Base-by-base conservation (phyloP, 2,888 invertebrate genomes). In the Hololepta plana region DNA sequence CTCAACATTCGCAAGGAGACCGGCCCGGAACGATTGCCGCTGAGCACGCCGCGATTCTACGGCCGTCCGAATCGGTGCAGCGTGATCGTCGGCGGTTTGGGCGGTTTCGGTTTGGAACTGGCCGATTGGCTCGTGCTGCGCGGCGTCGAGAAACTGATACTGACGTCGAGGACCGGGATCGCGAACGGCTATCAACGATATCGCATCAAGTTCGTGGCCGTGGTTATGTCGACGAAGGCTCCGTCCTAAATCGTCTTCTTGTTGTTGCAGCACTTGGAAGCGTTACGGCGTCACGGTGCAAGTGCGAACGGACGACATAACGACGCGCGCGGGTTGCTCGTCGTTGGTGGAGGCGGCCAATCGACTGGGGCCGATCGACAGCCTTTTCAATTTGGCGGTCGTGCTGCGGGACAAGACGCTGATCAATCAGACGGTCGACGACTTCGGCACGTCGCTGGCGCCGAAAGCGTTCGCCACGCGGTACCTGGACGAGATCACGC, bases 71-170 rank as follows among this genome's bases (percentile, higher is more conserved):
- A 28, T 6, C 17, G 20, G 14, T 24, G 29, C 3, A 55, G 77
- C 54, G 43, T 80, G 0, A 62, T 80, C 3, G 60, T 72, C 2
- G 80, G 81, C 7, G 90, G 91, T 22, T 61, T 93, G 1, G 93
- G 93, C 21, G 91, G 91, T 0, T 85, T 93, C 45, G 93, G 91
- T 4, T 57, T 93, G 24, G 91, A 93, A 50, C 51, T 91, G 24
- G 72, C 75, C 1, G 77, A 85, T 42, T 88, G 85, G 84, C 57
- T 95, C 41, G 65, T 87, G 24, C 51, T 79, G 26, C 64, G 90
- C 34, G 90, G 88, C 1, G 87, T 77, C 0, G 66, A 59, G 38
- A 74, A 77, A 35, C 40, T 91, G 7, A 63, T 90, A 2, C 60
- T 91, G 0, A 80, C 77, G 1, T 87, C 88, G 0, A 67, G 87